phyloP scores from a whole-genome alignment of 2,797 vertebrate species.

The Schizothorax lantsangensis region DNA sequence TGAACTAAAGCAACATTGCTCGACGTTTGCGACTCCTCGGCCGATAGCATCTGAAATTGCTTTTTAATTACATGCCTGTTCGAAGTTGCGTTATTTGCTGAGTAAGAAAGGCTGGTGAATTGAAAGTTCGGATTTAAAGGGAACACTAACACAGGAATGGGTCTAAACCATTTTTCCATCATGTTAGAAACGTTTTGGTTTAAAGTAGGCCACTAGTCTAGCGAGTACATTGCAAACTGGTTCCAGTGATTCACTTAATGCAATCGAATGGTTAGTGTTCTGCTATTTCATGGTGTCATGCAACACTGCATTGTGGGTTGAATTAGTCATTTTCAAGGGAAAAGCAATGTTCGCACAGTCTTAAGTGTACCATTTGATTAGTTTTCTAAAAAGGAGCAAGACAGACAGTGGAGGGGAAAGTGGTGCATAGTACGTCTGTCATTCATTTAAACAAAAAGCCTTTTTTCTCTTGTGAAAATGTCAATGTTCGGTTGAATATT shows the following conservation, averaged over 20 bases:
- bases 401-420: not conserved
- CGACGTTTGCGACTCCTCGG: not conserved
- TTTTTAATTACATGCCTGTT: conserved; percentile 3
- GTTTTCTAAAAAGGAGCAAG: not conserved
- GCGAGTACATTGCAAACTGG: conserved; percentile 25
- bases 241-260: conserved; percentile 39
- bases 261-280: not conserved
- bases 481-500: not conserved
- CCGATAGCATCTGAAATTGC: not conserved
- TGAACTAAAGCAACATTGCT: not conserved
- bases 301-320: conserved; percentile 20
- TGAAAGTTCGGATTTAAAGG: conserved; percentile 6
- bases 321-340: conserved; percentile 34
- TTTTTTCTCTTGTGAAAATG: conserved; percentile 20
- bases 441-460: conserved; percentile 1
- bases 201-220: not conserved
- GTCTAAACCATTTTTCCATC: not conserved
- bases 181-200: conserved; percentile 2
- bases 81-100: conserved; percentile 1
- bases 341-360: not conserved
- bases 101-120: conserved; percentile 3
- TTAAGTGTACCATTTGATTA: conserved; percentile 8
- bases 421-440: not conserved
- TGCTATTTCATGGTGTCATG: conserved; percentile 9
- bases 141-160: not conserved